phyloP scores from a whole-genome alignment of 2,113 vertebrate species.

The Lagopus muta region DNA sequence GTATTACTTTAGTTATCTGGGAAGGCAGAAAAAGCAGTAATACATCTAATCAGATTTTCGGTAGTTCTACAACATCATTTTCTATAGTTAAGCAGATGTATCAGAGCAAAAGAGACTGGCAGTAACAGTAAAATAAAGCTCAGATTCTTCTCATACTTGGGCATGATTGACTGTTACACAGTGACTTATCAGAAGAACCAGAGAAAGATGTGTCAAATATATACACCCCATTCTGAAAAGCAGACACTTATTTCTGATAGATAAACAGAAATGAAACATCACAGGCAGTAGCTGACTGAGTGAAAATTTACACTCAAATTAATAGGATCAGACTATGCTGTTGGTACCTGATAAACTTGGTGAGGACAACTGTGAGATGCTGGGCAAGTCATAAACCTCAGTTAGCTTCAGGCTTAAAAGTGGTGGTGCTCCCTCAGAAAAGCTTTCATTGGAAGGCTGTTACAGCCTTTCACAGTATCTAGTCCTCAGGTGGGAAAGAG shows the following conservation, averaged over 20 bases:
- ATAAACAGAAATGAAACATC: conserved; percentile 12
- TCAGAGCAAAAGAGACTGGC: conserved; percentile 15
- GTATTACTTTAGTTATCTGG: not conserved
- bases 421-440: not conserved
- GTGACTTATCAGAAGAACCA: not conserved
- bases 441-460: not conserved
- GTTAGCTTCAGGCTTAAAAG: not conserved
- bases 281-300: not conserved
- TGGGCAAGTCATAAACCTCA: not conserved
- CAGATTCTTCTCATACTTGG: not conserved
- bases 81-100: conserved; percentile 1
- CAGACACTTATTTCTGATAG: not conserved
- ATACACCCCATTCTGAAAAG: conserved; percentile 2
- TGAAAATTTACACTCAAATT: not conserved
- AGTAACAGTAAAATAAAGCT: conserved; percentile 3
- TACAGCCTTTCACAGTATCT: not conserved
- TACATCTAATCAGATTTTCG: conserved; percentile 4
- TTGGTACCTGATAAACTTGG: not conserved
- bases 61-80: not conserved
- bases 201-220: not conserved
- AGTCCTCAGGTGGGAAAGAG: not conserved
- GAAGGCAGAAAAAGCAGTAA: not conserved
- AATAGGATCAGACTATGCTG: not conserved
- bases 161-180: not conserved
- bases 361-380: not conserved